phyloP scores from a whole-genome alignment of 2,797 vertebrate species.

The Sciurus vulgaris region DNA sequence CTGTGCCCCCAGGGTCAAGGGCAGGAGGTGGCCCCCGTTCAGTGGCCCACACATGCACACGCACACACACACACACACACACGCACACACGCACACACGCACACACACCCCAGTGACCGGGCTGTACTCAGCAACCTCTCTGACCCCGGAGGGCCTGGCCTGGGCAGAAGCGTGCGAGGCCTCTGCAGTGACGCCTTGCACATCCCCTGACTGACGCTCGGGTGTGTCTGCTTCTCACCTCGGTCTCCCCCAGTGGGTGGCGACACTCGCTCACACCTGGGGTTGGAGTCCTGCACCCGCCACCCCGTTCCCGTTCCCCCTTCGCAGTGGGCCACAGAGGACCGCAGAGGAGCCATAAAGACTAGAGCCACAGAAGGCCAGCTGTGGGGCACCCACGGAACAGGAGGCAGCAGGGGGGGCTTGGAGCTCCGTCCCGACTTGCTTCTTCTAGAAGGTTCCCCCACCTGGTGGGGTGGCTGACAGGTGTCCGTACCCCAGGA shows the following conservation, averaged over 20 bases:
- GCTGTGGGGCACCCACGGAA: not conserved
- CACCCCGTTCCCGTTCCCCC: not conserved
- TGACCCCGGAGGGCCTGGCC: no score
- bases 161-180: no score
- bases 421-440: not conserved
- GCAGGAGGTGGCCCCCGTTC: not conserved
- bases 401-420: not conserved
- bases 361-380: not conserved
- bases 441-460: not conserved
- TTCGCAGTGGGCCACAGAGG: not conserved
- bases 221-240: no score
- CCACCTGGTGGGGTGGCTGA: not conserved
- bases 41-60: not conserved
- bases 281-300: no score
- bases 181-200: no score
- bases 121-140: not conserved
- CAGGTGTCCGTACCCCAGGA: fast-evolving
- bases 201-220: no score
- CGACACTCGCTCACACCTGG: no score
- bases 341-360: not conserved
- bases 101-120: not conserved
- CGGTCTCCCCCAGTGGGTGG: no score
- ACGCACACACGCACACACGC: no score
- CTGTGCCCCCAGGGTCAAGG: no score
- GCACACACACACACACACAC: no score